Evolutionary conservation across 1,140 invertebrate genomes (phyloP).

Genomic region (Chlorops oryzae): DNA sequence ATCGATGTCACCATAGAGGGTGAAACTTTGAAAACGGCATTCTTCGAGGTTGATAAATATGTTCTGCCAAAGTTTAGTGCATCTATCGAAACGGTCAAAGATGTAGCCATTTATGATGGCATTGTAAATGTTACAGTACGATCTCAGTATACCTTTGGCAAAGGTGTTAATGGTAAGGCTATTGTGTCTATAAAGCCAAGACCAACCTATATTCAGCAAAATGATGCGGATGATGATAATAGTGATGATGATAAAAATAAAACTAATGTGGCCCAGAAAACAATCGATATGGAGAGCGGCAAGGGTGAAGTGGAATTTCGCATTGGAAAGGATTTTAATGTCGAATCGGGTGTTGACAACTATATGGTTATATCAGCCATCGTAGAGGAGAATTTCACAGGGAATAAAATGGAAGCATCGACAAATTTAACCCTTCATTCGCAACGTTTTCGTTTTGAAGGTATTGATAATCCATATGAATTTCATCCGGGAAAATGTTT

Average conservation of each 20-base stretch:
- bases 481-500: conserved; percentile 85
- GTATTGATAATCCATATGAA: conserved; percentile 74
- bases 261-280: conserved; percentile 6
- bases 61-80: conserved; percentile 89
- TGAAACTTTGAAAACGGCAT: background rate
- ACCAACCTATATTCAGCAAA: no score
- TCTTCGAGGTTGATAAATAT: conserved; percentile 65
- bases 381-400: conserved; percentile 65
- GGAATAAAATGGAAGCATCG: conserved; percentile 65
- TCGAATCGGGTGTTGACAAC: conserved; percentile 51
- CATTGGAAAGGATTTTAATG: conserved; percentile 60
- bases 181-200: conserved; percentile 57
- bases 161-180: conserved; percentile 69
- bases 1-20: conserved; percentile 37
- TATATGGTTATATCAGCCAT: conserved; percentile 62
- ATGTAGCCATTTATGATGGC: conserved; percentile 74
- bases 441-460: conserved; percentile 72
- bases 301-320: conserved; percentile 59
- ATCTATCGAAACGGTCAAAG: conserved; percentile 69
- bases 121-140: conserved; percentile 69
- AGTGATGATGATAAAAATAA: background rate
- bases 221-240: no score
- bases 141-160: conserved; percentile 66
- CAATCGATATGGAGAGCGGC: conserved; percentile 56
- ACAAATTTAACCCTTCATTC: conserved; percentile 66